These are phyloP conservation scores for Marronus borbonicus DNA, from an alignment of 2,888 invertebrate species.

Conservation along the genomic window DNA sequence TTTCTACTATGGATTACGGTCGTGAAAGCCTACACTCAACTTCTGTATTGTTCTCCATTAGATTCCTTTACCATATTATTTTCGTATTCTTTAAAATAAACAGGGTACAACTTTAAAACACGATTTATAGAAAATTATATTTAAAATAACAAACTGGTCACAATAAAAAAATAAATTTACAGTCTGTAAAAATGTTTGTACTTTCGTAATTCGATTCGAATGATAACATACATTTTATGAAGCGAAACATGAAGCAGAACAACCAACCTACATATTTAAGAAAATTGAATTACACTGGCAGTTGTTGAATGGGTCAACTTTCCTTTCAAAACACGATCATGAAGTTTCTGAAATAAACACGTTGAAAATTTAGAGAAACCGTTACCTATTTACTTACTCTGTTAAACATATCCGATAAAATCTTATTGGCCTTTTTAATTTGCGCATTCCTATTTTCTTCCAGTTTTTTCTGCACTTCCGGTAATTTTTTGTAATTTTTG, in stretches of 20 bases:
- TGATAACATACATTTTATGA: not conserved
- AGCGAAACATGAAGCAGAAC: not conserved
- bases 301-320: conserved; percentile 78
- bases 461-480: conserved; percentile 80
- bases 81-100: too few relatives aligned
- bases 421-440: conserved; percentile 77
- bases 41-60: too few relatives aligned
- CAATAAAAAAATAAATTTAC: not conserved
- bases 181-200: not conserved
- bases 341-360: conserved; percentile 75
- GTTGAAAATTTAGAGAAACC: conserved; percentile 29
- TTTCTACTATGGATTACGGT: too few relatives aligned
- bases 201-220: not conserved
- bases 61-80: too few relatives aligned
- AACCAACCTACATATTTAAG: not conserved
- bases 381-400: not conserved
- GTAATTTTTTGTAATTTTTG: conserved; percentile 78
- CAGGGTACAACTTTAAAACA: too few relatives aligned
- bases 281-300: conserved; percentile 74
- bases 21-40: too few relatives aligned
- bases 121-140: not conserved
- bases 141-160: not conserved
- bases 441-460: conserved; percentile 75
- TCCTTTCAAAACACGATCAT: conserved; percentile 78
- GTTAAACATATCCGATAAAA: conserved; percentile 83